Percentiles rank a stretch among this genome's conserved stretches.
phyloP scores from a whole-genome alignment of 2,113 vertebrate species.

The human region GRCh38 chr11:111696001-111696500 shows the following conservation, averaged over 20 bases:
- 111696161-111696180: not conserved
- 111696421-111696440: not conserved
- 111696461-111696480: constrained; percentile 1
- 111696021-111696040: not conserved
- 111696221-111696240: not conserved
- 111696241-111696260: not conserved
- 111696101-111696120: not conserved
- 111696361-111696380: not conserved
- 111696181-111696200: not conserved
- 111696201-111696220: not conserved
- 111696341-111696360: not conserved
- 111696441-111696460: not conserved
- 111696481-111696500: not conserved
- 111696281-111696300: not conserved
- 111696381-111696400: not conserved
- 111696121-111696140: not conserved
- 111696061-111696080: not conserved
- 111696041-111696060: not conserved
- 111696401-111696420: not conserved
- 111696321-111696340: not conserved
- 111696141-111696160: not conserved
- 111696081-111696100: not conserved
- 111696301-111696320: not conserved
- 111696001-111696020: not conserved
- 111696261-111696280: not conserved